A percentile compares a stretch with the other conserved stretches of the same genome.
phyloP scores from a whole-genome alignment of 2,888 invertebrate genomes.

The Coleophora deauratella region DNA sequence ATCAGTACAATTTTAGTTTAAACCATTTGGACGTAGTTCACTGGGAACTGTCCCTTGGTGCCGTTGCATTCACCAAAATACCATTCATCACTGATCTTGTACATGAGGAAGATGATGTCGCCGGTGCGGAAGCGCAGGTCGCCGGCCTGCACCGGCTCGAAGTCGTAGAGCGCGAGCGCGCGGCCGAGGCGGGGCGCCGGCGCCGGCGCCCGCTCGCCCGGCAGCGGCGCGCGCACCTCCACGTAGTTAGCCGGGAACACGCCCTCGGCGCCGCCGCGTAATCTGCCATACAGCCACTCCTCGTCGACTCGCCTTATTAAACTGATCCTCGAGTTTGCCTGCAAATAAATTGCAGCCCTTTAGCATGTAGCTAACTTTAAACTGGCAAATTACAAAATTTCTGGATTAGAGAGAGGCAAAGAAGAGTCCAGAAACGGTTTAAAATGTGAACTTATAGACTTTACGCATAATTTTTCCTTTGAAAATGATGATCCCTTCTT shows the following conservation, averaged over 20 bases:
- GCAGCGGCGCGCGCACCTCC: conserved; percentile 81
- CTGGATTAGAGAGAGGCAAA: too few species aligned
- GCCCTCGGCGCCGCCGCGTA: conserved; percentile 79
- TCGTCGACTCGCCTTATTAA: conserved; percentile 80
- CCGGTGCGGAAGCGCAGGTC: conserved; percentile 49
- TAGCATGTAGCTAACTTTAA: too few species aligned
- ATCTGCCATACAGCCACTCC: conserved; percentile 86
- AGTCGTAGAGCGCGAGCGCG: conserved; percentile 81
- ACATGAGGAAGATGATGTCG: conserved; percentile 75
- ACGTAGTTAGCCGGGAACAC: conserved; percentile 89
- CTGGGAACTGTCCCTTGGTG: conserved; percentile 83
- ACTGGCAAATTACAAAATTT: too few species aligned
- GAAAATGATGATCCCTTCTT: too few species aligned
- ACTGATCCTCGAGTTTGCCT: conserved; percentile 83
- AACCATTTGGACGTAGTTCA: conserved; percentile 80
- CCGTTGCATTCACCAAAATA: conserved; percentile 81
- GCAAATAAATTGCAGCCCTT: conserved; percentile 26
- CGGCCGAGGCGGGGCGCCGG: conserved; percentile 39
- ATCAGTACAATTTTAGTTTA: too few species aligned
- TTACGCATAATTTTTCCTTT: too few species aligned
- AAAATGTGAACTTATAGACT: too few species aligned
- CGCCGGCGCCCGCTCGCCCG: conserved; percentile 37
- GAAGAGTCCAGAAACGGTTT: too few species aligned
- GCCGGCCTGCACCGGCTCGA: conserved; percentile 74
- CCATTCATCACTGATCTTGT: conserved; percentile 85